These are phyloP conservation scores for Tapirus indicus DNA, from an alignment of 2,797 vertebrate species.

Conservation along the genomic window DNA sequence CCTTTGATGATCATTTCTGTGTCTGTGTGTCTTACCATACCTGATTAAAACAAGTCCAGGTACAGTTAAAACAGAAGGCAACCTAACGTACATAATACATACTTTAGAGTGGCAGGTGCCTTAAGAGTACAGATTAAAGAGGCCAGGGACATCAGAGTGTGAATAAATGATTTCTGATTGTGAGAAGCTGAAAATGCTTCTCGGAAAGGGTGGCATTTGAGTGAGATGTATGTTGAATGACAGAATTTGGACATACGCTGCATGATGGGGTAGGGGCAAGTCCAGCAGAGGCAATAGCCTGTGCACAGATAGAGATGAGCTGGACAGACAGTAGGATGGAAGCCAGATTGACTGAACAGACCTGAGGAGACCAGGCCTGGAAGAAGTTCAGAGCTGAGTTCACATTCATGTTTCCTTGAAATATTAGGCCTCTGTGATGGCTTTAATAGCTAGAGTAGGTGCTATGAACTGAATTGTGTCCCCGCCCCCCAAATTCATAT, in stretches of 20 bases:
- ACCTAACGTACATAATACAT: rapidly evolving
- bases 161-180: background rate
- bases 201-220: background rate
- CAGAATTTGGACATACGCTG: background rate
- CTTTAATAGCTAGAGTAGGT: background rate
- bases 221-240: background rate
- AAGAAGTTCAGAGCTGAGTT: background rate
- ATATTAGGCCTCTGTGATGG: background rate
- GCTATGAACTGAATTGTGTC: background rate
- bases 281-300: background rate
- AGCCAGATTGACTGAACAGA: background rate
- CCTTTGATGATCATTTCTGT: background rate
- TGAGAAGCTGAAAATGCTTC: background rate
- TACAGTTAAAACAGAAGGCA: background rate
- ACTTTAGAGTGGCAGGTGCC: background rate
- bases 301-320: background rate
- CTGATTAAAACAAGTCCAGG: background rate
- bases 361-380: background rate
- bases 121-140: background rate
- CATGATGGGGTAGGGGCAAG: too few relatives aligned
- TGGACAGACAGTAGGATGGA: background rate
- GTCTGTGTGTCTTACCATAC: background rate
- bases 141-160: background rate
- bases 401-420: background rate
- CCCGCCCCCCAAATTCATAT: background rate